A percentile compares a stretch with the other conserved stretches of the same genome.
Conservation (phyloP, 2,113 vertebrate genomes). For the Meleagris gallopavo region DNA sequence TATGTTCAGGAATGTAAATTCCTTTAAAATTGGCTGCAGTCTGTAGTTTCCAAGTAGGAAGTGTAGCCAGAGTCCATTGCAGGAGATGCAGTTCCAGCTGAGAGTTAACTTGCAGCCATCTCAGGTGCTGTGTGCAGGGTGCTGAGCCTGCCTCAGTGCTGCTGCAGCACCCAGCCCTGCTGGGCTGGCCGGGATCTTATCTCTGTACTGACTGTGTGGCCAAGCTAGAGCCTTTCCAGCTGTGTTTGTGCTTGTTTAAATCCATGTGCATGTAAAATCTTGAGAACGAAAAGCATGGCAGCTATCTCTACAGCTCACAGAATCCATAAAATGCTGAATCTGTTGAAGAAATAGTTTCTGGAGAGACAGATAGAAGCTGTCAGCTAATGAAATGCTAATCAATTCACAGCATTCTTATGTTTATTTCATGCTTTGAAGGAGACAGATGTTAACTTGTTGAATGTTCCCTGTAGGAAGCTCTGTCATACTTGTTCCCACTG, state of each 20-base stretch:
- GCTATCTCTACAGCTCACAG: neutral
- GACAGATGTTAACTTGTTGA: constrained; percentile 25
- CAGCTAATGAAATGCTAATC: constrained; percentile 9
- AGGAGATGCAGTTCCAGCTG: neutral
- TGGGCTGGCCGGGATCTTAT: neutral
- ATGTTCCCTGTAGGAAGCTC: neutral
- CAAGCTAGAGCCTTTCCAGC: neutral
- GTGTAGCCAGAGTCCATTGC: neutral
- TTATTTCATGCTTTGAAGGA: neutral
- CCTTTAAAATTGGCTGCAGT: constrained; percentile 17
- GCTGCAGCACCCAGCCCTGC: neutral
- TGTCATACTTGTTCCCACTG: neutral
- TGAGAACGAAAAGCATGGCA: neutral
- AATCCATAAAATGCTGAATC: neutral
- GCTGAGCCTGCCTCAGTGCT: neutral
- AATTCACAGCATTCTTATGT: neutral
- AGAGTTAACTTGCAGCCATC: neutral
- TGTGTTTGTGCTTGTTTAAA: neutral
- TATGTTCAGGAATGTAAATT: constrained; percentile 24
- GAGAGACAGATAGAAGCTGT: neutral
- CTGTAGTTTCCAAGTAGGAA: neutral
- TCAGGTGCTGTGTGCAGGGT: neutral
- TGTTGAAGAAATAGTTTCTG: neutral
- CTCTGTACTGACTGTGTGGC: neutral
- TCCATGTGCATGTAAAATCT: accelerated